Evolutionary conservation across 2,888 invertebrate genomes (phyloP).

Genomic region (Eledone cirrhosa): DNA sequence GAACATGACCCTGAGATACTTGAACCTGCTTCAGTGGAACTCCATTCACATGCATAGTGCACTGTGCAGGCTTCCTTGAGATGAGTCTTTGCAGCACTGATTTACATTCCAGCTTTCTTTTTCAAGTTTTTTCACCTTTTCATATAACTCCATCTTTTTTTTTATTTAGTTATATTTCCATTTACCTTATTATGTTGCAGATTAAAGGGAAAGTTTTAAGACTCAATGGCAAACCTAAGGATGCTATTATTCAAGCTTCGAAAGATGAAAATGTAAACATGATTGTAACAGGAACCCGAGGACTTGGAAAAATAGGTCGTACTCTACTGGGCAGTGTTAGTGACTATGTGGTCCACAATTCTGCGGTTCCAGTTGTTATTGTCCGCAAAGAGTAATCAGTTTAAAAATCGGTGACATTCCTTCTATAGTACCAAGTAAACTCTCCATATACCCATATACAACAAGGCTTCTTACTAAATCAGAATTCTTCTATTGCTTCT

Average conservation of each 20-base stretch:
- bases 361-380: conserved; percentile 15
- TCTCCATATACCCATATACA: background rate
- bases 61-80: too few relatives aligned
- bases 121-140: too few relatives aligned
- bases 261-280: conserved; percentile 9
- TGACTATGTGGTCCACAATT: conserved; percentile 25
- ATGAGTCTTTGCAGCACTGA: too few relatives aligned
- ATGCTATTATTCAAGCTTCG: background rate
- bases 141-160: too few relatives aligned
- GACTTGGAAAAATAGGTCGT: background rate
- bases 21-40: too few relatives aligned
- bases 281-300: conserved; percentile 25
- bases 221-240: conserved; percentile 14
- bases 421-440: background rate
- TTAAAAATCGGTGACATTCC: background rate
- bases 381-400: conserved; percentile 3
- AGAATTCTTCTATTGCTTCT: too few relatives aligned
- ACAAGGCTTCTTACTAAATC: too few relatives aligned
- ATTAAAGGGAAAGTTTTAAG: conserved; percentile 16
- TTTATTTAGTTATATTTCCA: background rate
- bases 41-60: too few relatives aligned
- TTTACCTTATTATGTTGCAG: conserved; percentile 5
- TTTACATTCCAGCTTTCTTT: too few relatives aligned
- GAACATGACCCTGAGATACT: too few relatives aligned
- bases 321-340: conserved; percentile 26